These are phyloP conservation scores for Andrena flavipes DNA, from an alignment of 2,888 invertebrate species.

Conservation along the genomic window DNA sequence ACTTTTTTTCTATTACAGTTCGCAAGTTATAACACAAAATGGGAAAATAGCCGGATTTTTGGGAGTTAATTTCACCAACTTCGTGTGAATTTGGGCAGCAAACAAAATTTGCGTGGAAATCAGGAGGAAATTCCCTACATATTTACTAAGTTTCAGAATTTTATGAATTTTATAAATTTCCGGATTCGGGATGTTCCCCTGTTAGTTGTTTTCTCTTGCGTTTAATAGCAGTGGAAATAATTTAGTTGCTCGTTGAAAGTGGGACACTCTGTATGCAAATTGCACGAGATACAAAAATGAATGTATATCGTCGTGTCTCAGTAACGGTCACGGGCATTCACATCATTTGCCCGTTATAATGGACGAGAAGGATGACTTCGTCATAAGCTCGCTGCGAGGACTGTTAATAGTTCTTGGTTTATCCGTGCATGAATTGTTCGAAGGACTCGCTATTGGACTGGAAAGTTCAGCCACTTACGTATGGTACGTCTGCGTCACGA, in stretches of 20 bases:
- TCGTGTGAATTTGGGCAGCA: no score
- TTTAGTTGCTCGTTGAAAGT: background rate
- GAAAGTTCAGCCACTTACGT: conserved; percentile 84
- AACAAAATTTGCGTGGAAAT: no score
- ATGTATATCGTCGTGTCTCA: conserved; percentile 31
- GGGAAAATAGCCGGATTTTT: no score
- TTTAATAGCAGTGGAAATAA: background rate
- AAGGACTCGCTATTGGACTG: conserved; percentile 88
- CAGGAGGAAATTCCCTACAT: no score
- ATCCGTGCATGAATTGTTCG: conserved; percentile 94
- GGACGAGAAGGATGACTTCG: conserved; percentile 75
- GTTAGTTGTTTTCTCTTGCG: no score
- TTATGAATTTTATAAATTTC: no score
- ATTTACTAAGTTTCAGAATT: no score
- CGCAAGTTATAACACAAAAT: no score
- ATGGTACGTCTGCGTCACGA: conserved; percentile 78
- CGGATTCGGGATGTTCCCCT: no score
- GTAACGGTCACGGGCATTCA: conserved; percentile 67
- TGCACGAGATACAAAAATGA: background rate
- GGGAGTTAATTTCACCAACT: no score
- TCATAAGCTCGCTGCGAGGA: conserved; percentile 87
- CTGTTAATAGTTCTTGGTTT: conserved; percentile 93
- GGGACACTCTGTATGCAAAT: conserved; percentile 18
- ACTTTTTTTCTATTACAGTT: no score
- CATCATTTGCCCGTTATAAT: conserved; percentile 77